Evolutionary conservation across 1,140 invertebrate genomes (phyloP).

Genomic region (Paraescarpia echinospica): DNA sequence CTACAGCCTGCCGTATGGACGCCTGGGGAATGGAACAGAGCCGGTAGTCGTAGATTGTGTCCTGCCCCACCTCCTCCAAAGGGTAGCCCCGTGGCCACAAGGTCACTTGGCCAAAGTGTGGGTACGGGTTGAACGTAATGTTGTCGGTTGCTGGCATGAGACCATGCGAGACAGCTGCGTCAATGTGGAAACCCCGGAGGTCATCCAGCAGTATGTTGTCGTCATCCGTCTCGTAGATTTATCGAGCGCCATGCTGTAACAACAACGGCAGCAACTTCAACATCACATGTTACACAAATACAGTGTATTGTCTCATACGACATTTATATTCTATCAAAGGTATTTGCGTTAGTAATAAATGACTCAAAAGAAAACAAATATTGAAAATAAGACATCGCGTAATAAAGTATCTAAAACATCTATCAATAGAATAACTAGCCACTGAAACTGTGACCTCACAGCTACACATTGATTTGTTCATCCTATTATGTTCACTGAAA

Average conservation of each 20-base stretch:
- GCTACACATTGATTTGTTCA: too few relatives aligned
- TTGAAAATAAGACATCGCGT: too few relatives aligned
- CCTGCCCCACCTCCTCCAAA: conserved; percentile 37
- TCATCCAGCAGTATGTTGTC: conserved; percentile 44
- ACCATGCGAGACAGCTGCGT: conserved; percentile 17
- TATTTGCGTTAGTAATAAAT: too few relatives aligned
- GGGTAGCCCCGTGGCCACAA: conserved; percentile 53
- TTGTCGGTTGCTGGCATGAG: conserved; percentile 27
- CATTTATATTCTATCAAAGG: too few relatives aligned
- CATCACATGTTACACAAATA: not conserved
- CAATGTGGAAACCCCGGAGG: conserved; percentile 28
- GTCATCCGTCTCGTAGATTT: conserved; percentile 55
- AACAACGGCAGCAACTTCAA: conserved; percentile 7
- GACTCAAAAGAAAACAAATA: too few relatives aligned
- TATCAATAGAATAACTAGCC: too few relatives aligned
- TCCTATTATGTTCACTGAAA: too few relatives aligned
- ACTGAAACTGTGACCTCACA: too few relatives aligned
- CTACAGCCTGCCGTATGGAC: conserved; percentile 50
- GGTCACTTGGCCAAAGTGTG: conserved; percentile 46
- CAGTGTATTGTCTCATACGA: too few relatives aligned
- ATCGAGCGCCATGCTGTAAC: conserved; percentile 42
- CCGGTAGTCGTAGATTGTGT: conserved; percentile 18
- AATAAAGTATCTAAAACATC: too few relatives aligned
- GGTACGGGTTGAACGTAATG: conserved; percentile 43
- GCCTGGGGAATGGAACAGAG: conserved; percentile 30